Conservation (phyloP, 2,888 invertebrate genomes). For the Nephrocerus scutellatus region DNA sequence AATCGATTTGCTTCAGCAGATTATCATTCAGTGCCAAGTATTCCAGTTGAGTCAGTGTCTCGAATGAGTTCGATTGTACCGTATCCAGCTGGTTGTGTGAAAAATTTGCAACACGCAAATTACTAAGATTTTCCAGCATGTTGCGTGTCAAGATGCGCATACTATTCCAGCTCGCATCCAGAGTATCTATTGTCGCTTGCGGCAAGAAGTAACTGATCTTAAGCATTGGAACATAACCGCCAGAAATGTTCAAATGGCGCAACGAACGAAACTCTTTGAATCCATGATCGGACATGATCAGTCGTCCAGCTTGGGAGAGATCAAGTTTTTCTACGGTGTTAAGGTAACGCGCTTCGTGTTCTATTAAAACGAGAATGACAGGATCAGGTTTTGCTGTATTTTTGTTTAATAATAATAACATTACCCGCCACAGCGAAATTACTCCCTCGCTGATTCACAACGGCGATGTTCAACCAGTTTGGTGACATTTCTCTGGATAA, state of each 20-base stretch:
- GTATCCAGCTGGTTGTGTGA: conserved; percentile 32
- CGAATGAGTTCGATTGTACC: conserved; percentile 27
- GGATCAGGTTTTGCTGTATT: background rate
- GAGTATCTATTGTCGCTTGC: conserved; percentile 25
- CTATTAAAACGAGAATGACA: conserved; percentile 11
- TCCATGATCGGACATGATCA: conserved; percentile 28
- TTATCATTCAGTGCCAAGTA: conserved; percentile 35
- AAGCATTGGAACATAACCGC: conserved; percentile 27
- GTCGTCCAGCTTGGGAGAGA: conserved; percentile 30
- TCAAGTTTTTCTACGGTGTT: conserved; percentile 26
- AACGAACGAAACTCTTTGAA: conserved; percentile 32
- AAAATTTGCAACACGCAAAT: conserved; percentile 34
- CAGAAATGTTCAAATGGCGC: conserved; percentile 35
- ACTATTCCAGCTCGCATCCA: conserved; percentile 40
- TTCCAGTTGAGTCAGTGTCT: conserved; percentile 25
- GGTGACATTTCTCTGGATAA: conserved; percentile 19
- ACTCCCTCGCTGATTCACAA: conserved; percentile 17
- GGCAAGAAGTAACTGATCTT: conserved; percentile 26
- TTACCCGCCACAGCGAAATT: conserved; percentile 23
- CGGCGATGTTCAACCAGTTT: conserved; percentile 20
- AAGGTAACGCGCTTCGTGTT: conserved; percentile 18
- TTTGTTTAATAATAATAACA: background rate
- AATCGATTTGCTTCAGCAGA: conserved; percentile 27
- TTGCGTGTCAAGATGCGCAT: conserved; percentile 26
- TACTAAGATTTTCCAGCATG: conserved; percentile 25